Percentiles rank a stretch among this genome's conserved stretches.
Conservation (phyloP, 2,113 vertebrate species). For the Myocastor coypus region DNA sequence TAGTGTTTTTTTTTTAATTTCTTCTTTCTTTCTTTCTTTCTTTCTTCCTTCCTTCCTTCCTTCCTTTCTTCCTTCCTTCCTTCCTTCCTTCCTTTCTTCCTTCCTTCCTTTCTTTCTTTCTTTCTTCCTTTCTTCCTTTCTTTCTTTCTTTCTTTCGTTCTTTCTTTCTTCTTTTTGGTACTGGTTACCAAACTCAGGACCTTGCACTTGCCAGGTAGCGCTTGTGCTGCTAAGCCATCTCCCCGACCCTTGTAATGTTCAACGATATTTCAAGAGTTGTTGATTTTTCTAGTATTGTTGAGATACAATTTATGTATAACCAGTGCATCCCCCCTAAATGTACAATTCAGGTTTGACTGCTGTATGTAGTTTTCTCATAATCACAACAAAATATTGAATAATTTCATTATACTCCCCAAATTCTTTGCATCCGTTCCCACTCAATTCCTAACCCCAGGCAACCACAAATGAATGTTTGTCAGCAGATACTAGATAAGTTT, state of each 20-base stretch:
- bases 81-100: too few relatives aligned
- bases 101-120: too few relatives aligned
- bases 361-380: neutral
- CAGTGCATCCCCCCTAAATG: neutral
- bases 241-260: neutral
- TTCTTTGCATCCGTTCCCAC: neutral
- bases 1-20: too few relatives aligned
- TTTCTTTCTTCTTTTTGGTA: too few relatives aligned
- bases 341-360: neutral
- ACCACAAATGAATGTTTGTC: neutral
- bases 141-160: too few relatives aligned
- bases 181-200: too few relatives aligned
- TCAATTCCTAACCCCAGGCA: neutral
- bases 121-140: too few relatives aligned
- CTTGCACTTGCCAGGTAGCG: too few relatives aligned
- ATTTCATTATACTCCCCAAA: neutral
- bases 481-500: neutral
- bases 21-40: too few relatives aligned
- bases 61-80: too few relatives aligned
- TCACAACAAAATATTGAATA: neutral
- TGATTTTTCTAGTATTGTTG: neutral
- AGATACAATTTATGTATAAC: neutral
- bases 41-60: too few relatives aligned
- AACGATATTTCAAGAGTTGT: neutral
- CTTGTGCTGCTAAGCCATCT: too few relatives aligned